These are phyloP conservation scores for Eupithecia centaureata DNA, from an alignment of 2,888 invertebrate species.

Conservation along the genomic window DNA sequence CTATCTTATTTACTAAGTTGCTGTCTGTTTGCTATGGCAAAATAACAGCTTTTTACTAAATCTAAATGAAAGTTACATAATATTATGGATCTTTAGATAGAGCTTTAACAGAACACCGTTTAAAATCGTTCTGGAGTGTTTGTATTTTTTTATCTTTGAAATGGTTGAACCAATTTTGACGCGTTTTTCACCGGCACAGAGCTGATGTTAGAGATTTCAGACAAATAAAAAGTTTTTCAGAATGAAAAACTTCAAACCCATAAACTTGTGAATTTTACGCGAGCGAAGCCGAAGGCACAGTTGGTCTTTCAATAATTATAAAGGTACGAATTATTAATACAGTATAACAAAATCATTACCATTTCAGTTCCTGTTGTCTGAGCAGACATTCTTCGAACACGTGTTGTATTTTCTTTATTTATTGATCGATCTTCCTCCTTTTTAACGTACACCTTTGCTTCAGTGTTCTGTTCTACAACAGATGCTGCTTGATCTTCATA, in stretches of 20 bases:
- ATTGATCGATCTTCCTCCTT: slow-evolving; percentile 32
- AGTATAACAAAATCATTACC: slow-evolving; percentile 49
- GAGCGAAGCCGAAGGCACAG: neutral
- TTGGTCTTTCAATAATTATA: neutral
- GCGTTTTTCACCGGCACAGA: neutral
- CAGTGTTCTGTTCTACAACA: neutral
- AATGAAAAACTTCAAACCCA: too few relatives aligned
- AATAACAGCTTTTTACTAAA: neutral
- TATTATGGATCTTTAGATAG: too few relatives aligned
- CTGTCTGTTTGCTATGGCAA: neutral
- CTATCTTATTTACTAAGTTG: neutral
- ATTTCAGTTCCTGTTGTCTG: slow-evolving; percentile 63
- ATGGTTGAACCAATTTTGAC: neutral
- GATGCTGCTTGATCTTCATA: slow-evolving; percentile 20
- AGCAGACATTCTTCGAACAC: slow-evolving; percentile 64
- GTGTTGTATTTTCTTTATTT: slow-evolving; percentile 43
- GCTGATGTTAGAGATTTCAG: neutral
- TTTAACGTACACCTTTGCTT: slow-evolving; percentile 30
- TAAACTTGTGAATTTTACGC: neutral
- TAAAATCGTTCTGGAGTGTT: neutral
- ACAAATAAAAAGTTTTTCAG: neutral
- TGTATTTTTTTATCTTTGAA: neutral
- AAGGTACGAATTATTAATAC: neutral
- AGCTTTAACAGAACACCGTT: neutral
- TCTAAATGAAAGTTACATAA: too few relatives aligned